Evolutionary conservation across 2,797 vertebrate species (phyloP).

Genomic region (Dipus sagitta): DNA sequence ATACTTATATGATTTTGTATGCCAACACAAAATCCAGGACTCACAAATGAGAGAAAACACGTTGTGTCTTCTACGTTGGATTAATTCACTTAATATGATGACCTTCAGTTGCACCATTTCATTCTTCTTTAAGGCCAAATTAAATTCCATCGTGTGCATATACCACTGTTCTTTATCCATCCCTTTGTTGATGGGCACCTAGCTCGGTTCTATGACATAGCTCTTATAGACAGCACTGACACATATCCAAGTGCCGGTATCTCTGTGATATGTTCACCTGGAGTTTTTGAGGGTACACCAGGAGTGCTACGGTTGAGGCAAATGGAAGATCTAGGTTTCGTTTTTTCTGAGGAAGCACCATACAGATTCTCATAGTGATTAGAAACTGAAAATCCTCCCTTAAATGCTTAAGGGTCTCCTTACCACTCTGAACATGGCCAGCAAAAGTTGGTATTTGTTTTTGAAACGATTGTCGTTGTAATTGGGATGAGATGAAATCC

Average conservation of each 20-base stretch:
- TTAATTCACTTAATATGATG: neutral
- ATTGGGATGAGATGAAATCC: neutral
- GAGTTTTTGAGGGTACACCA: neutral
- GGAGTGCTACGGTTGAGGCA: too few species aligned
- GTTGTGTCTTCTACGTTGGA: neutral
- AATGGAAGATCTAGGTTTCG: neutral
- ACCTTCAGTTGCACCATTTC: neutral
- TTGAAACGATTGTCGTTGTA: neutral
- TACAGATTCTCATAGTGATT: neutral
- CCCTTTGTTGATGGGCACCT: neutral
- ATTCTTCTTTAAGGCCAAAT: neutral
- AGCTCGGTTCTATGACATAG: neutral
- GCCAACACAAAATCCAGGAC: neutral
- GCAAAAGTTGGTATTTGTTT: neutral
- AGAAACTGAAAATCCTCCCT: neutral
- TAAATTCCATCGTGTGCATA: neutral
- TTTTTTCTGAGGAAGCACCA: neutral
- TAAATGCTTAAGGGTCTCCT: too few species aligned
- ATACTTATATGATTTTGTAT: neutral
- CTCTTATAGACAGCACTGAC: neutral
- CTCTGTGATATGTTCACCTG: neutral
- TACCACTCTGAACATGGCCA: rapidly evolving
- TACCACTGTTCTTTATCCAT: neutral
- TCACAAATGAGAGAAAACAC: neutral
- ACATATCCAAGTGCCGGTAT: neutral